These are phyloP conservation scores for Xiphorhynchus elegans DNA, from an alignment of 2,113 vertebrate genomes.

Conservation along the genomic window DNA sequence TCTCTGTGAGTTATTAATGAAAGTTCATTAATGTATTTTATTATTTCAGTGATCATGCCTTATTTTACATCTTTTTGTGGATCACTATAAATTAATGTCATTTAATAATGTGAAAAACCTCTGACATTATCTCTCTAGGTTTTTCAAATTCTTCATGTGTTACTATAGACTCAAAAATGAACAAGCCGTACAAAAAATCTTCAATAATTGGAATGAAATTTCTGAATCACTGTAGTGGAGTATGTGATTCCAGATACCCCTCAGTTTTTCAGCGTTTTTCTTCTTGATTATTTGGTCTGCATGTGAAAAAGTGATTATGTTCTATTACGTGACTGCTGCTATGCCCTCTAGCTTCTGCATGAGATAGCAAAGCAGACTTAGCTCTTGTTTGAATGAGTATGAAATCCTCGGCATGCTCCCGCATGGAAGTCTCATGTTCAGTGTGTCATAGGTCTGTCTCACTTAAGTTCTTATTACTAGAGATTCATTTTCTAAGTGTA, in stretches of 20 bases:
- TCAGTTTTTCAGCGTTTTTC: background rate
- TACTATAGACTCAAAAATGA: background rate
- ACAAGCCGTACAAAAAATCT: background rate
- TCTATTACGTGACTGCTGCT: background rate
- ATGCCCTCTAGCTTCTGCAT: background rate
- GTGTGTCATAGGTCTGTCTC: slow-evolving; percentile 30
- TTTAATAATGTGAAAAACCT: fast-evolving
- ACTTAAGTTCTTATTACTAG: slow-evolving; percentile 26
- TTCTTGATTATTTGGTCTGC: background rate
- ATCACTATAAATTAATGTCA: background rate
- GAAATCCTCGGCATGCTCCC: background rate
- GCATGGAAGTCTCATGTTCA: background rate
- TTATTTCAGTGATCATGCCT: background rate
- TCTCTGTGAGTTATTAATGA: background rate
- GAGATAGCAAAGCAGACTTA: background rate
- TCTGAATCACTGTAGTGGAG: background rate
- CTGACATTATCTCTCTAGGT: background rate
- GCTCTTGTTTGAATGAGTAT: background rate
- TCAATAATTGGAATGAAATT: background rate
- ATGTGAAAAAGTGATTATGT: background rate
- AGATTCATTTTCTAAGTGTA: slow-evolving; percentile 26
- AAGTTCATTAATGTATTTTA: background rate
- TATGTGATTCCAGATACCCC: background rate
- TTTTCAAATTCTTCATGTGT: background rate
- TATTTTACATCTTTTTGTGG: background rate